Conservation (phyloP, 1,140 invertebrate genomes). For the Euwallacea similis region DNA sequence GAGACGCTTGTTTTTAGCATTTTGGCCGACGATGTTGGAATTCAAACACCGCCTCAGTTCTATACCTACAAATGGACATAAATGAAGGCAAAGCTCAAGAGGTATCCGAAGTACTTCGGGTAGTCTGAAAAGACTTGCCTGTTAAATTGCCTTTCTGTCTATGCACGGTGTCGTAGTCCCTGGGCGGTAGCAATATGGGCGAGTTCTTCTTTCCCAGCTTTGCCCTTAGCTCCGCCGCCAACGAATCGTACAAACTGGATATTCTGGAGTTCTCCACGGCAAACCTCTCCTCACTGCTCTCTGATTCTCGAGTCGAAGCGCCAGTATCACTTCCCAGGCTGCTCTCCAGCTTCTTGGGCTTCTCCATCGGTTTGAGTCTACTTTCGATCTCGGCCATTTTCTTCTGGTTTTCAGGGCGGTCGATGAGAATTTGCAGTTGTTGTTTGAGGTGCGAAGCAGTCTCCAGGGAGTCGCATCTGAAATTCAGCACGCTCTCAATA, state of each 20-base stretch:
- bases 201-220: slow-evolving; percentile 77
- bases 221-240: slow-evolving; percentile 87
- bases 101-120: not conserved
- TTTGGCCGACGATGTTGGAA: slow-evolving; percentile 69
- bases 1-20: slow-evolving; percentile 55
- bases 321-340: slow-evolving; percentile 73
- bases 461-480: slow-evolving; percentile 83
- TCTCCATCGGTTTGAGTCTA: slow-evolving; percentile 54
- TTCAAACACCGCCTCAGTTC: slow-evolving; percentile 74
- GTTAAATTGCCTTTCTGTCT: slow-evolving; percentile 81
- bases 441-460: slow-evolving; percentile 83
- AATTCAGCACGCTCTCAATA: not conserved
- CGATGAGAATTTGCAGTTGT: slow-evolving; percentile 81
- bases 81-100: not conserved
- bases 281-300: slow-evolving; percentile 67
- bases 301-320: slow-evolving; percentile 72
- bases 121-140: slow-evolving; percentile 50
- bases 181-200: slow-evolving; percentile 84
- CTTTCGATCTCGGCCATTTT: slow-evolving; percentile 80
- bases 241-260: slow-evolving; percentile 81
- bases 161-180: slow-evolving; percentile 90
- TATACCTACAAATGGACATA: slow-evolving; percentile 58
- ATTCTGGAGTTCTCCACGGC: slow-evolving; percentile 56
- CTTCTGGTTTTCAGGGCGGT: slow-evolving; percentile 83
- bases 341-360: slow-evolving; percentile 65